These are phyloP conservation scores for Piprites chloris DNA, from an alignment of 2,113 vertebrate species.

Conservation along the genomic window DNA sequence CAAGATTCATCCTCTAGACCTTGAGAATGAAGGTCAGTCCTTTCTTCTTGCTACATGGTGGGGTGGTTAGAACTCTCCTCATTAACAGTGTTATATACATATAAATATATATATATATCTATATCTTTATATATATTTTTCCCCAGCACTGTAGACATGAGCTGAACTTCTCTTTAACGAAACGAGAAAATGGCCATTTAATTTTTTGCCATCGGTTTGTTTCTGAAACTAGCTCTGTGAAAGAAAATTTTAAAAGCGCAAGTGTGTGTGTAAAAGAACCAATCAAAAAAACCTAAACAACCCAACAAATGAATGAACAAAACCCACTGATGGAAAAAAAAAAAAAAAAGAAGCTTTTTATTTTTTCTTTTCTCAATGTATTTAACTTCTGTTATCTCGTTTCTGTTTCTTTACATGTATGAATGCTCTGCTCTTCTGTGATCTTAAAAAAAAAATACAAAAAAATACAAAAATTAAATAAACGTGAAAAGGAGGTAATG, in stretches of 20 bases:
- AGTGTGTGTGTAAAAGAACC: conserved; percentile 65
- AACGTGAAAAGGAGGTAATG: conserved; percentile 72
- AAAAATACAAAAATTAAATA: conserved; percentile 78
- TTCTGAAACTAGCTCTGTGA: conserved; percentile 73
- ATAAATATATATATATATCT: conserved; percentile 82
- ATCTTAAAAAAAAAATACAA: conserved; percentile 74
- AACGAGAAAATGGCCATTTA: conserved; percentile 73
- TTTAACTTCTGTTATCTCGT: conserved; percentile 81
- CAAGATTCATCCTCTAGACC: conserved; percentile 55
- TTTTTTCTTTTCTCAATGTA: conserved; percentile 76
- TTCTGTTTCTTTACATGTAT: conserved; percentile 82
- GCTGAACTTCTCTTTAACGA: conserved; percentile 73
- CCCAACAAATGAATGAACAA: conserved; percentile 23
- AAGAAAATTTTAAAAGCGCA: conserved; percentile 68
- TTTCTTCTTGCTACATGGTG: conserved; percentile 68
- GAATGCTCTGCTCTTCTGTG: conserved; percentile 85
- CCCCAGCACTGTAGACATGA: conserved; percentile 78
- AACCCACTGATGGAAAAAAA: conserved; percentile 19
- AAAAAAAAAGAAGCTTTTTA: conserved; percentile 62
- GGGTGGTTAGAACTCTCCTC: conserved; percentile 77
- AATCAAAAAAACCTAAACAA: neutral
- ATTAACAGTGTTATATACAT: conserved; percentile 83
- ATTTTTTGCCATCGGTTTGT: conserved; percentile 67
- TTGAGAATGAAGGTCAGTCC: conserved; percentile 61
- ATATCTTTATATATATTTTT: conserved; percentile 79